These are phyloP conservation scores for Platysternon megacephalum DNA, from an alignment of 2,113 vertebrate genomes.

Conservation along the genomic window DNA sequence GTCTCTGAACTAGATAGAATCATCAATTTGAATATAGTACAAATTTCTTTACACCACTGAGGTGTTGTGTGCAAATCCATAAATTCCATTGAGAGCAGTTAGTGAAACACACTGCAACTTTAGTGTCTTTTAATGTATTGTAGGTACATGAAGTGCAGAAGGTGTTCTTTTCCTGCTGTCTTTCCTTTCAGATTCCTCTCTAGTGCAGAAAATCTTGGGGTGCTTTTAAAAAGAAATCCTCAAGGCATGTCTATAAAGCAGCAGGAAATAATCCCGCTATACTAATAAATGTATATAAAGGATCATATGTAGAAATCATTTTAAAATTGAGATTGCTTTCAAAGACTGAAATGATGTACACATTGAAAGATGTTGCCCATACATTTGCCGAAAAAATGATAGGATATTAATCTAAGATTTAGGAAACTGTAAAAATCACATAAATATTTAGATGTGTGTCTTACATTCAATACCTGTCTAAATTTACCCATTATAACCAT, in stretches of 20 bases:
- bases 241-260: not conserved
- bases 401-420: slow-evolving; percentile 39
- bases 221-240: slow-evolving; percentile 39
- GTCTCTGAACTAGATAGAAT: not conserved
- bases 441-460: slow-evolving; percentile 44
- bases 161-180: not conserved
- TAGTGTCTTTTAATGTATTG: not conserved
- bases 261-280: not conserved
- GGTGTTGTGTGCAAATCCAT: not conserved
- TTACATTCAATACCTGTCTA: slow-evolving; percentile 24
- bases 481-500: not conserved
- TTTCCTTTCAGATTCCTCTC: not conserved
- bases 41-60: not conserved
- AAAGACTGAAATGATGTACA: not conserved
- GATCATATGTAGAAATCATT: not conserved
- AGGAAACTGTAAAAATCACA: slow-evolving; percentile 41
- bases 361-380: not conserved
- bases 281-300: slow-evolving; percentile 12
- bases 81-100: not conserved
- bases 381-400: slow-evolving; percentile 3
- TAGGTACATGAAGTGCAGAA: not conserved
- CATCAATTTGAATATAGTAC: not conserved
- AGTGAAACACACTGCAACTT: not conserved
- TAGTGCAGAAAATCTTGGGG: not conserved
- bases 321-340: slow-evolving; percentile 15